A percentile compares a stretch with the other conserved stretches of the same genome.
These are phyloP conservation scores for Lucilia sericata DNA, from an alignment of 1,140 invertebrate species.

Conservation along the genomic window DNA sequence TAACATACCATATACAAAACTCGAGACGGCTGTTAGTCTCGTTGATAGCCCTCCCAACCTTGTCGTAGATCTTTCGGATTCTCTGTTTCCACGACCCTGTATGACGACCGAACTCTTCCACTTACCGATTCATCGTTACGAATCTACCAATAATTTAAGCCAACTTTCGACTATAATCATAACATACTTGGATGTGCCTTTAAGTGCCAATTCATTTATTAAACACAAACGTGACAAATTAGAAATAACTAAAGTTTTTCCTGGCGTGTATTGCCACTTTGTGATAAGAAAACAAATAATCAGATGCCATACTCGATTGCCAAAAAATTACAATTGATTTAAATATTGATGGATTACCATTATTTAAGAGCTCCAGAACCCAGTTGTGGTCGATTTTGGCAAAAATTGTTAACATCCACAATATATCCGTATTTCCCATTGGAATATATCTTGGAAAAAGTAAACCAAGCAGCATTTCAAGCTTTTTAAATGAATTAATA, in stretches of 20 bases:
- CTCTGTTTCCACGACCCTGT: too few species aligned
- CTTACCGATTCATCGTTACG: too few species aligned
- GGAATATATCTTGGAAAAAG: background rate
- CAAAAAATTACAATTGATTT: background rate
- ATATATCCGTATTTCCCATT: background rate
- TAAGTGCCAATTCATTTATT: background rate
- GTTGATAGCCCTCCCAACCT: too few species aligned
- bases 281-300: background rate
- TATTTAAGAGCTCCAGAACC: constrained; percentile 13
- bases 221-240: background rate
- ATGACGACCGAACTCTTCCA: too few species aligned
- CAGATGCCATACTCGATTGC: background rate
- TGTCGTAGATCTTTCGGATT: too few species aligned
- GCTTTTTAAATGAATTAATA: background rate
- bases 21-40: too few species aligned
- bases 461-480: background rate
- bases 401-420: background rate
- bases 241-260: background rate
- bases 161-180: too few species aligned
- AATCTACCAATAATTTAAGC: too few species aligned
- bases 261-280: background rate
- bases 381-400: background rate
- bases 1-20: too few species aligned
- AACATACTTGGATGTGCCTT: background rate
- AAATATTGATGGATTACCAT: constrained; percentile 32